Conservation (phyloP, 2,797 vertebrate species). For the Anisognathus igniventris region DNA sequence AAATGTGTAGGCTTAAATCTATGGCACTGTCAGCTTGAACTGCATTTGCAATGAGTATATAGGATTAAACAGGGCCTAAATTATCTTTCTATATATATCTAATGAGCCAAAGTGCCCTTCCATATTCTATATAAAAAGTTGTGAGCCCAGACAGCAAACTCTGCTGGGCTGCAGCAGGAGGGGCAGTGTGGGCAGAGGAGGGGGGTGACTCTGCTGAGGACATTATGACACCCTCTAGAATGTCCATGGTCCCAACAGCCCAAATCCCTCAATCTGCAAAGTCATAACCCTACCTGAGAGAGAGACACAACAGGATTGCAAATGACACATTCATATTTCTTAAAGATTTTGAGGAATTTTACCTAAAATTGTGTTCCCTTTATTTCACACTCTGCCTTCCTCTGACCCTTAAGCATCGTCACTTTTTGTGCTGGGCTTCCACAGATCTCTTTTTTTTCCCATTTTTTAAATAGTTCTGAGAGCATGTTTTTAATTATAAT, state of each 20-base stretch:
- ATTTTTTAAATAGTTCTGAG: not conserved
- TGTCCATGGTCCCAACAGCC: not conserved
- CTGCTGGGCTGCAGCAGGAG: not conserved
- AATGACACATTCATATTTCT: not conserved
- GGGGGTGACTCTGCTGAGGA: not conserved
- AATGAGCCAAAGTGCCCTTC: not conserved
- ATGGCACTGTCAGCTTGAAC: not conserved
- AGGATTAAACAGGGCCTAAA: not conserved
- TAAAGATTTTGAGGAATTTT: not conserved
- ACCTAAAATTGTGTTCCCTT: not conserved
- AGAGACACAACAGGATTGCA: not conserved
- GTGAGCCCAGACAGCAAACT: not conserved
- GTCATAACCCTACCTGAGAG: not conserved
- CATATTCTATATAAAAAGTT: not conserved
- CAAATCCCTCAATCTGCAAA: not conserved
- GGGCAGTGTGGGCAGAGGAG: not conserved
- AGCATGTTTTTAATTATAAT: constrained; percentile 53
- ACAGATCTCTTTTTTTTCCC: not conserved
- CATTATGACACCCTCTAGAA: not conserved
- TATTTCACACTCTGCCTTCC: not conserved
- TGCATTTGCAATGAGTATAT: not conserved
- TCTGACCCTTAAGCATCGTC: not conserved
- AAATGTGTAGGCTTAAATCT: not conserved
- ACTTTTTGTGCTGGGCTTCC: not conserved
- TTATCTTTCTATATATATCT: not conserved